A percentile compares a stretch with the other conserved stretches of the same genome.
phyloP scores from a whole-genome alignment of 2,113 vertebrate species.

The Antechinus flavipes region DNA sequence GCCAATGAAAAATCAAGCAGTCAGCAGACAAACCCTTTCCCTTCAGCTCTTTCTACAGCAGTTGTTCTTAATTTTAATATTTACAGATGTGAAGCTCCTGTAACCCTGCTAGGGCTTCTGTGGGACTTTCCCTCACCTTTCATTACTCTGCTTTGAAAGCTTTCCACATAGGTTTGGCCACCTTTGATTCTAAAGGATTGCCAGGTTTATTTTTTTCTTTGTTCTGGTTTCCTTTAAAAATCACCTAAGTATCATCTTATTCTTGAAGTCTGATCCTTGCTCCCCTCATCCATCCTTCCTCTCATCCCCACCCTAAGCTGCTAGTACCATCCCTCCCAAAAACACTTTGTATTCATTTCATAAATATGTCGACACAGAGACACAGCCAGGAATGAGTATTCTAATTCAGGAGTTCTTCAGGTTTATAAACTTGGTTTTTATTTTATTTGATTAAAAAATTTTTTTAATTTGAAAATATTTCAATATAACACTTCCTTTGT shows the following conservation, averaged over 20 bases:
- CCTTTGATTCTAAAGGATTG: background rate
- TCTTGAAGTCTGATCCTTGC: too few species aligned
- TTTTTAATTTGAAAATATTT: too few species aligned
- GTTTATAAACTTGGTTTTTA: background rate
- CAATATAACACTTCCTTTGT: background rate
- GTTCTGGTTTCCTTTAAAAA: background rate
- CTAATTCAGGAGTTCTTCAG: background rate
- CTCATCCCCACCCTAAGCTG: too few species aligned
- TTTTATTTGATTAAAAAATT: too few species aligned
- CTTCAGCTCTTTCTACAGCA: background rate
- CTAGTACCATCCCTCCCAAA: background rate
- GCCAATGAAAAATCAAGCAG: background rate
- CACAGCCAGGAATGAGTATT: background rate
- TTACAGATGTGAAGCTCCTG: background rate
- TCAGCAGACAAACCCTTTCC: background rate
- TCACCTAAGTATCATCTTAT: background rate
- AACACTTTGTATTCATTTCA: background rate
- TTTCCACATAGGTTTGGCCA: background rate
- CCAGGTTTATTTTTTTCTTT: background rate
- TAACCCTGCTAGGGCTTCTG: background rate
- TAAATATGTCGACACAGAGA: background rate
- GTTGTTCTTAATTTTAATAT: background rate
- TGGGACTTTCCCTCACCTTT: background rate
- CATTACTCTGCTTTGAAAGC: background rate
- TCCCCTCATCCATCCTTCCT: too few species aligned